These are phyloP conservation scores for Junonia oenone DNA, from an alignment of 2,888 invertebrate genomes.

Conservation along the genomic window DNA sequence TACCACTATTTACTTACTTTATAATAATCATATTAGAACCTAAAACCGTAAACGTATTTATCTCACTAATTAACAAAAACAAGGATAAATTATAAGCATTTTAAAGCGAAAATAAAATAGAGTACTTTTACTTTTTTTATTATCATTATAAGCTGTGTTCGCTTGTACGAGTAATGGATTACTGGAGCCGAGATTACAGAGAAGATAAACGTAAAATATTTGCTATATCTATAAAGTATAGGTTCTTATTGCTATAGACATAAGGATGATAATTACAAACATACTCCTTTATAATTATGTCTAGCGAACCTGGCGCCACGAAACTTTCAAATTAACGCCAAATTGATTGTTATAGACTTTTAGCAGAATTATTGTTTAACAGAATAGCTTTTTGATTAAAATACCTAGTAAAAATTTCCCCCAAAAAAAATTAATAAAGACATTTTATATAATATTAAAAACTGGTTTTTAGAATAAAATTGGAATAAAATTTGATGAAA, in stretches of 20 bases:
- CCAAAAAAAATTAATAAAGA: too few relatives aligned
- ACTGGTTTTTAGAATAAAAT: not conserved
- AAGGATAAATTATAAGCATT: not conserved
- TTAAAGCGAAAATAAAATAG: not conserved
- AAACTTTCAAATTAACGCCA: slow-evolving; percentile 2
- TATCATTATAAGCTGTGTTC: not conserved
- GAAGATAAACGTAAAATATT: not conserved
- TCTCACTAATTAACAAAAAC: too few relatives aligned
- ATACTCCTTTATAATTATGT: not conserved
- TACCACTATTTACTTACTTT: too few relatives aligned
- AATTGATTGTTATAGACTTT: not conserved
- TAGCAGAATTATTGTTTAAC: not conserved
- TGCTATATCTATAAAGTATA: not conserved
- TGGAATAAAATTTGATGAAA: not conserved
- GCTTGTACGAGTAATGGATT: not conserved
- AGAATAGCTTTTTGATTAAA: not conserved
- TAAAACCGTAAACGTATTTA: too few relatives aligned
- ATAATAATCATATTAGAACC: too few relatives aligned
- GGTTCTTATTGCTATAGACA: not conserved
- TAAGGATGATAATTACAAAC: not conserved
- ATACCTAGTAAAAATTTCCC: too few relatives aligned
- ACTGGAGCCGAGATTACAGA: not conserved
- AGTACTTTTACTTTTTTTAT: not conserved
- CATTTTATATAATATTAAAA: too few relatives aligned
- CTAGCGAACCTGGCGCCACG: slow-evolving; percentile 1